Base-by-base conservation (phyloP, 2,888 invertebrate genomes). In the Neria commutata region DNA sequence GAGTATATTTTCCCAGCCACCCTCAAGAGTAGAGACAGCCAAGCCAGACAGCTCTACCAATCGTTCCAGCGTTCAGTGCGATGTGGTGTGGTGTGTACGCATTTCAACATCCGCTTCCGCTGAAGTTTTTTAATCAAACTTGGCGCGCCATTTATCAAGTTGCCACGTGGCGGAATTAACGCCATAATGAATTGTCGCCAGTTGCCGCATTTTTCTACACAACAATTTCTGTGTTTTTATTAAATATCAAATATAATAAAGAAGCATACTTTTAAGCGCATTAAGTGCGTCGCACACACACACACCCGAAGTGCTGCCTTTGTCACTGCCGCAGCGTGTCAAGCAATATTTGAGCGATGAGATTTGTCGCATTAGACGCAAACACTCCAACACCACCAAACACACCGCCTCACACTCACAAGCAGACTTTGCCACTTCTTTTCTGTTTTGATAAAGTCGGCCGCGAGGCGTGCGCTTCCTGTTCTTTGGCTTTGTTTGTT, bases 151-250 rank as follows among this genome's bases (percentile, higher is more conserved):
- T 66, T 67, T 65, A 67, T 67, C 64, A 67, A 67, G 66, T 65
- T 65, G 68, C 58, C 68, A 68, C 68, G 68, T 68, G 68, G 65
- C 67, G 65, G 65, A 63, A 68, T 68, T 68, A 68, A 68, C 66
- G 63, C 64, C 63, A 58, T 66, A 68, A 68, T 68, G 67, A 68
- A 68, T 68, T 67, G 67, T 58, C 55, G 63, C 60, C 67, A 26
- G 48, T 48, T 26, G 34, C 37, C 50, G 14, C 34, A 45, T 40
- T 19, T 14, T 24, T 26, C 26, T 33, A 47, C 52, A 19, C 11
- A 14, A 26, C 42, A 23, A n/a, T n/a, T n/a, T 33, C 6, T 19
- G 50, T n/a, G 11, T 26, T 24, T 45, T 24, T 29, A 40, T 26
- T 25, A 40, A 46, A 42, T 19, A 11, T 25, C 21, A 46, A 53